Base-by-base conservation (phyloP, 2,113 vertebrate genomes). In the Edolisoma coerulescens region DNA sequence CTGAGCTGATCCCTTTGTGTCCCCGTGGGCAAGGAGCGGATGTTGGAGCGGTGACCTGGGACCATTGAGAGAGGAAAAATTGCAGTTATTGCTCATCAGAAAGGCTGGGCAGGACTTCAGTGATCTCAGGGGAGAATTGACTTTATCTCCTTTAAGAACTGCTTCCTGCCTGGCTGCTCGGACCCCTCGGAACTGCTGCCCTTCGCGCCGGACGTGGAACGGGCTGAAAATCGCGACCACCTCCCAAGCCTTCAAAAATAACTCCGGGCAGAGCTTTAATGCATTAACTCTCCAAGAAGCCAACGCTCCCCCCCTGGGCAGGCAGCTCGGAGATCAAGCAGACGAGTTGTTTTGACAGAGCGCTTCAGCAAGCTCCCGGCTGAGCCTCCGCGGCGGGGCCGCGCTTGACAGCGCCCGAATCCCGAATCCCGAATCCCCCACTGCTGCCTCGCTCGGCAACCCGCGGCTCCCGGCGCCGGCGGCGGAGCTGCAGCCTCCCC, bases 321-420 rank as follows among this genome's bases (percentile, higher is more conserved):
- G 50, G 63, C 89, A 44, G 53, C 93, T 92, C 52, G 0, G 56
- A 56, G 84, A 52, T 24, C 24, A 20, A 35, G 82, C 37, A 89
- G 91, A 94, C 74, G 74, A 22, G 87, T 94, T 97, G 92, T 94
- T 87, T 94, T 95, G 95, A 95, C 92, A 96, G 96, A 69, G 78
- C 19, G 28, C 68, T 94, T 84, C 75, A 9, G 16, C 86, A 16
- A 71, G 69, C 92, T 81, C 71, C 30, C 13, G 85, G 14, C 68
- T 49, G 79, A 76, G 90, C 52, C 70, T 52, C 60, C 20, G 14
- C 1, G 16, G 3, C 3, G 54, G 22, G 33, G 59, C 9, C 2
- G 68, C 10, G 17, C n/a, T 70, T 95, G 95, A 76, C 92, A 95
- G 80, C 53, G 90, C 35, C 81, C 82, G 41, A 42, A 90, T 53